A percentile compares a stretch with the other conserved stretches of the same genome.
Conservation (phyloP, 2,797 vertebrate species). For the Chrosomus eos region DNA sequence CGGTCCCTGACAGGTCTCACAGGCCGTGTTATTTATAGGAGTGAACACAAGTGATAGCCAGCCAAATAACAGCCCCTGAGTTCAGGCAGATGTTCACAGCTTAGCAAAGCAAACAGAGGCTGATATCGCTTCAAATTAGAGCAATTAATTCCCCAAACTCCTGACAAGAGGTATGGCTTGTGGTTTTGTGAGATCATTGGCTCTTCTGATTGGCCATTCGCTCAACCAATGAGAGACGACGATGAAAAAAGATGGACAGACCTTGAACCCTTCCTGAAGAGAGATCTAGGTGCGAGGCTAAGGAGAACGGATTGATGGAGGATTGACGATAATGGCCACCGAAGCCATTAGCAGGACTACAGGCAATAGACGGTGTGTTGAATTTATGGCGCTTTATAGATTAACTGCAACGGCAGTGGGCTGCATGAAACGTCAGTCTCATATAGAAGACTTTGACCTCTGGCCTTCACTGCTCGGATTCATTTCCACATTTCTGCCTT, state of each 20-base stretch:
- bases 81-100: conserved; percentile 3
- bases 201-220: not conserved
- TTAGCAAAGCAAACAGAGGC: not conserved
- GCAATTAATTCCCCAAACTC: not conserved
- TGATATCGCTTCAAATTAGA: not conserved
- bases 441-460: conserved; percentile 25
- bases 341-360: not conserved
- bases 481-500: conserved; percentile 1
- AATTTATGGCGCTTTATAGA: conserved; percentile 28
- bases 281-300: not conserved
- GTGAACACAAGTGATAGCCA: not conserved
- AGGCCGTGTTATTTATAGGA: conserved; percentile 13
- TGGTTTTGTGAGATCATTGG: not conserved
- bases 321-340: not conserved
- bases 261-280: not conserved
- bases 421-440: not conserved
- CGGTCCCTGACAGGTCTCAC: conserved; percentile 12
- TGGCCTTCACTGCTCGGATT: not conserved
- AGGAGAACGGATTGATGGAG: not conserved
- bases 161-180: not conserved
- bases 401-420: not conserved
- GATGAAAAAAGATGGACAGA: not conserved
- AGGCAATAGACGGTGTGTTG: not conserved
- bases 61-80: not conserved
- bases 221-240: not conserved